Base-by-base conservation (phyloP, 2,113 vertebrate genomes). In the Anhinga rufa region DNA sequence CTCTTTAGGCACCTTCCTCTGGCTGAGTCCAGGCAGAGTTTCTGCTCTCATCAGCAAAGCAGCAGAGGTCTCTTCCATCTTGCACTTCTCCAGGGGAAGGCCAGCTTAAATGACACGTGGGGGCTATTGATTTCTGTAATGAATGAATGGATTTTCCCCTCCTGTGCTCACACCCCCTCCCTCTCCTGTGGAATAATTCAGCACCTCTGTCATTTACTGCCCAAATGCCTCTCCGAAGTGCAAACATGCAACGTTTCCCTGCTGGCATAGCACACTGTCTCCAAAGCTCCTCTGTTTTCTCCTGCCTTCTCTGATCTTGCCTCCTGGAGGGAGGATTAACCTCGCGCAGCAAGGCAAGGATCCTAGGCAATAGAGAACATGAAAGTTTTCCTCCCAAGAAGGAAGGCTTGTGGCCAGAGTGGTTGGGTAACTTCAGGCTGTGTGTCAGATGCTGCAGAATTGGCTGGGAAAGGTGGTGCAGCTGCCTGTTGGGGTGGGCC, bases 131-230 rank as follows among this genome's bases (percentile, higher is more conserved):
- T 95, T 96, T 76, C 84, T 29, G 38, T 29, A 74, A 80, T 28
- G 89, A 92, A 95, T 66, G 84, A 58, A 95, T 95, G 95, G 95
- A 96, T 96, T 95, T 93, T 64, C 78, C 91, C 29, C 49, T 88
- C 38, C 88, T 76, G 61, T 0, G 12, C 64, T 94, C 91, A 71
- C 61, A 64, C 25, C 44, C 20, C 82, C 79, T 89, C 74, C 66
- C 28, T 44, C 49, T 91, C 55, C 89, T 1, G 1, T 7, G 66
- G 91, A 93, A 95, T 89, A 93, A 95, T 76, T 93, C 87, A 92
- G 84, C 4, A 0, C 49, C 78, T 92, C 70, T 85, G 88, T 46
- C 86, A 85, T 95, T 94, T 91, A 44, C 77, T 87, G 81, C 81
- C 92, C 91, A 95, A 93, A 88, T 38, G n/a, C 74, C 74, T 93